Evolutionary conservation across 2,113 vertebrate species (phyloP).

Genomic region (Melanotaenia duboulayi): DNA sequence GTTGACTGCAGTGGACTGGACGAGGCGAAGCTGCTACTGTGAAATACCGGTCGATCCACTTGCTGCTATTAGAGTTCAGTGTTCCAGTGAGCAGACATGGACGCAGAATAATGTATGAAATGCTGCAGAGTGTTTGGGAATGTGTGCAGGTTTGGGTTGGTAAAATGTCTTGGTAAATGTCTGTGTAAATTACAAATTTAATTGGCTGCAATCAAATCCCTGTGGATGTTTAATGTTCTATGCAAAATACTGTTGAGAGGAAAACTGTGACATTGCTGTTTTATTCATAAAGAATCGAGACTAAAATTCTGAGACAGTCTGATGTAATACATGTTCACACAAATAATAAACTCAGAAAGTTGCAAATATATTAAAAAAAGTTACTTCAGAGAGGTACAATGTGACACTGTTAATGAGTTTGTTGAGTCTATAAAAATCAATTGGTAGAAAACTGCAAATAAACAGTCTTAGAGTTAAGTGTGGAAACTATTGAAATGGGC

Average conservation of each 20-base stretch:
- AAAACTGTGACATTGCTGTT: conserved; percentile 24
- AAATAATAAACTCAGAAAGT: background rate
- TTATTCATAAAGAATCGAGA: conserved; percentile 35
- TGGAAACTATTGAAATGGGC: background rate
- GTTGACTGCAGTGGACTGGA: conserved; percentile 12
- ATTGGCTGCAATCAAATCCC: conserved; percentile 62
- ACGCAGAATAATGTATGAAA: conserved; percentile 72
- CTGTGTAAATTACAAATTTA: conserved; percentile 57
- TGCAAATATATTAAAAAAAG: conserved; percentile 12
- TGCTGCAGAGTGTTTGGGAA: conserved; percentile 37
- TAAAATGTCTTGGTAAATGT: conserved; percentile 50
- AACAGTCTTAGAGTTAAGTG: conserved; percentile 32
- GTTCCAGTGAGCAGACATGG: conserved; percentile 50
- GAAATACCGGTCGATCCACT: conserved; percentile 18
- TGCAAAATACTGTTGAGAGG: conserved; percentile 32
- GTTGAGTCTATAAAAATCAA: conserved; percentile 58
- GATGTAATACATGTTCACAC: background rate
- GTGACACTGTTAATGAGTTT: conserved; percentile 49
- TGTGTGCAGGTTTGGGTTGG: conserved; percentile 15
- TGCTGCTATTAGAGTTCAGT: conserved; percentile 60
- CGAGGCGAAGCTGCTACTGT: conserved; percentile 26
- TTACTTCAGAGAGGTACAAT: conserved; percentile 22
- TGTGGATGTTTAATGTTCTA: conserved; percentile 43
- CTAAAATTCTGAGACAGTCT: background rate
- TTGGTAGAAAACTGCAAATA: conserved; percentile 59